phyloP scores from a whole-genome alignment of 2,113 vertebrate genomes.

The Steatornis caripensis region DNA sequence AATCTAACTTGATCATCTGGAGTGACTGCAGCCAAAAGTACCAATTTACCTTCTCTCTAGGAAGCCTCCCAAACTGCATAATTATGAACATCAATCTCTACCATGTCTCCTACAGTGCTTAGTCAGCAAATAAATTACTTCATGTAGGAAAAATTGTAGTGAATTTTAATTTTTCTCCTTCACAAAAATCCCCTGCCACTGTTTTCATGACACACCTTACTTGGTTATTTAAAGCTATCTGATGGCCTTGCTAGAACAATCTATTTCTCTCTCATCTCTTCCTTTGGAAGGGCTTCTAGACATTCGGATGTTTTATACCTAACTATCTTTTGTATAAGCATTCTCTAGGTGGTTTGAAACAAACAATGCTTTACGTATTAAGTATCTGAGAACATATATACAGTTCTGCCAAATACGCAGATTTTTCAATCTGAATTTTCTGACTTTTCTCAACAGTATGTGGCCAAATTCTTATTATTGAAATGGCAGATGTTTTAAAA shows the following conservation, averaged over 20 bases:
- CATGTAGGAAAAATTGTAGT: neutral
- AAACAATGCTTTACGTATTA: neutral
- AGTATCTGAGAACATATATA: neutral
- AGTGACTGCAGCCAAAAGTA: neutral
- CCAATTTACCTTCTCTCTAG: neutral
- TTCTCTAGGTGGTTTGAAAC: neutral
- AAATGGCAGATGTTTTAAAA: neutral
- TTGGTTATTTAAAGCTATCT: neutral
- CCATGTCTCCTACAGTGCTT: neutral
- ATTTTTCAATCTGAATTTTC: neutral
- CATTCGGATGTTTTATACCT: neutral
- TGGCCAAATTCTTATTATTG: neutral
- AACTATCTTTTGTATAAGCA: neutral
- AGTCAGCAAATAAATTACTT: neutral
- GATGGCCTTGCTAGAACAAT: neutral
- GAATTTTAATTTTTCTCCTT: neutral
- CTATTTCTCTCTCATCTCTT: neutral
- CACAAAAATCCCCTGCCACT: neutral
- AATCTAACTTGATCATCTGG: neutral
- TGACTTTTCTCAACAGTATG: neutral
- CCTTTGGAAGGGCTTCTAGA: neutral
- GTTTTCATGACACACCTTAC: neutral
- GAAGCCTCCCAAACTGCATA: neutral
- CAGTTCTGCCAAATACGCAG: neutral
- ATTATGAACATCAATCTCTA: too few species aligned